These are phyloP conservation scores for Agriopis leucophaearia DNA, from an alignment of 2,888 invertebrate genomes.

Conservation along the genomic window DNA sequence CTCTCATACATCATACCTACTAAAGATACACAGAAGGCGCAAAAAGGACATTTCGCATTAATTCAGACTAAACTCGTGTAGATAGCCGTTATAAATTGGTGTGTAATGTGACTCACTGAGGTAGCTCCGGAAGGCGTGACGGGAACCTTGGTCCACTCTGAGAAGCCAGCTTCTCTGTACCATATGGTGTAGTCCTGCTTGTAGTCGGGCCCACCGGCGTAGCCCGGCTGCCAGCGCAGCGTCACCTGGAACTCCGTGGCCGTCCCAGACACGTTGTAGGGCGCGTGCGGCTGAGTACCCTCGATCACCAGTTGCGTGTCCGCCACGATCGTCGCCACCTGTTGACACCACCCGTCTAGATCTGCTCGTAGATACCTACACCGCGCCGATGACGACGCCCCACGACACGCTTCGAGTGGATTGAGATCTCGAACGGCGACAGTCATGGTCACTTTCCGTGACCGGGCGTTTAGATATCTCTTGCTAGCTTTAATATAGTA, in stretches of 20 bases:
- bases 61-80: too few species aligned
- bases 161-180: constrained; percentile 95
- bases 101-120: constrained; percentile 59
- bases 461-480: constrained; percentile 11
- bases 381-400: constrained; percentile 8
- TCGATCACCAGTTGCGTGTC: constrained; percentile 96
- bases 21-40: too few species aligned
- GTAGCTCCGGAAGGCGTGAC: constrained; percentile 97
- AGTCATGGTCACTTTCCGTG: constrained; percentile 18
- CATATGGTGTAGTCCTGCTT: constrained; percentile 98
- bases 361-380: constrained; percentile 24
- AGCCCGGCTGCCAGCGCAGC: constrained; percentile 97
- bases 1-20: too few species aligned
- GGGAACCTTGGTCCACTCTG: constrained; percentile 97
- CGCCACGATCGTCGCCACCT: constrained; percentile 96
- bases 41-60: too few species aligned
- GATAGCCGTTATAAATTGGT: background rate
- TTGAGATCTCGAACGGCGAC: constrained; percentile 25
- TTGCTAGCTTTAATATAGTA: constrained; percentile 1
- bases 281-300: constrained; percentile 98
- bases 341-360: constrained; percentile 28
- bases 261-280: constrained; percentile 96
- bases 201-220: constrained; percentile 97
- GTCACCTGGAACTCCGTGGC: constrained; percentile 96
- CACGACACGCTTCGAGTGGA: constrained; percentile 18